Conservation (phyloP, 2,113 vertebrate genomes). For the Cryptomyrus ogoouensis region DNA sequence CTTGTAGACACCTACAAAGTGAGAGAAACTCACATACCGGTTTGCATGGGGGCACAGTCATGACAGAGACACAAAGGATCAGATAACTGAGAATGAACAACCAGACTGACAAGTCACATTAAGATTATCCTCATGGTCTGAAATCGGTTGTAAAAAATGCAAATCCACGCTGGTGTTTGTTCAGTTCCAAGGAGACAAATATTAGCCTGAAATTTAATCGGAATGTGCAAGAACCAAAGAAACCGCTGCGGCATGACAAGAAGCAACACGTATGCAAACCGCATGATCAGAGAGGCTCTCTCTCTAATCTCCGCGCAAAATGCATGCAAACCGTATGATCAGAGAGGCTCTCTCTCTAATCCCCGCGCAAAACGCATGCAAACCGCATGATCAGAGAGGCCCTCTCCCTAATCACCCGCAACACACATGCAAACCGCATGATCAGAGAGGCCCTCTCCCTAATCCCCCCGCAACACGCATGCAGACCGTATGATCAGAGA, state of each 20-base stretch:
- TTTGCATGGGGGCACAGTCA: neutral
- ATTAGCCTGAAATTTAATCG: neutral
- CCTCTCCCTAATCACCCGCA: too few relatives aligned
- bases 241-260: neutral
- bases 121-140: neutral
- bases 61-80: neutral
- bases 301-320: neutral
- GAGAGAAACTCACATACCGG: neutral
- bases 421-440: too few relatives aligned
- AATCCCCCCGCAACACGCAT: neutral
- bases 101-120: neutral
- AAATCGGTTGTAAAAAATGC: neutral
- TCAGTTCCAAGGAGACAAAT: neutral
- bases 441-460: neutral
- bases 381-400: too few relatives aligned
- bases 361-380: too few relatives aligned
- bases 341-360: too few relatives aligned
- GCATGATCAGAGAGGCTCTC: neutral
- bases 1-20: neutral
- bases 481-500: too few relatives aligned
- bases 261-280: neutral
- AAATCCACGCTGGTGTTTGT: neutral
- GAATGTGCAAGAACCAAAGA: slow-evolving; percentile 7
- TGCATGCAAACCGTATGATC: neutral
- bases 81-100: neutral